These are phyloP conservation scores for Pelvicachromis taeniatus DNA, from an alignment of 2,113 vertebrate species.

Conservation along the genomic window DNA sequence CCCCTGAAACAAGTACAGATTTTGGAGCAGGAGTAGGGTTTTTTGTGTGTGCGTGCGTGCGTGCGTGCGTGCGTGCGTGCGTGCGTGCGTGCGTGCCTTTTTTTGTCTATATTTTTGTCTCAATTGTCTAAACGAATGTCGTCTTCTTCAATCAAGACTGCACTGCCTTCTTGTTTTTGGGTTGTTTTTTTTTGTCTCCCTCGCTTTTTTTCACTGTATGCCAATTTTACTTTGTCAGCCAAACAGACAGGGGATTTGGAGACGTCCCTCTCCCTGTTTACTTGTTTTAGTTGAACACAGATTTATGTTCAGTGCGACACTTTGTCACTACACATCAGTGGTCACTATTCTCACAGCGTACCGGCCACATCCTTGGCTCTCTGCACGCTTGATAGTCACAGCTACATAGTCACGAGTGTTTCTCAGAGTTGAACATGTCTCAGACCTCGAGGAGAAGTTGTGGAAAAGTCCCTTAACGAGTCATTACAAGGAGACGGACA, in stretches of 20 bases:
- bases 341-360: background rate
- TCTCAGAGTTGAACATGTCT: constrained; percentile 6
- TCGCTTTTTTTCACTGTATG: background rate
- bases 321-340: constrained; percentile 43
- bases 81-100: background rate
- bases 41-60: background rate
- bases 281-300: constrained; percentile 20
- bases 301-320: background rate
- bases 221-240: constrained; percentile 1
- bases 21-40: background rate
- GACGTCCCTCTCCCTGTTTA: constrained; percentile 16
- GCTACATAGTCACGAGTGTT: background rate
- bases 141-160: background rate
- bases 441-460: constrained; percentile 1
- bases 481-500: background rate
- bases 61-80: background rate
- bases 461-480: background rate
- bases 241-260: constrained; percentile 11
- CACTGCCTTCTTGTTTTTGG: background rate
- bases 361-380: constrained; percentile 8
- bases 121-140: background rate
- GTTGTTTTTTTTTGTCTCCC: background rate
- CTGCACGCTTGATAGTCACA: background rate
- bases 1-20: background rate
- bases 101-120: background rate